Evolutionary conservation across 2,797 vertebrate genomes (phyloP), one percentile per base, ranked within the genome.

Genomic region (Sebastes hopkinsi): DNA sequence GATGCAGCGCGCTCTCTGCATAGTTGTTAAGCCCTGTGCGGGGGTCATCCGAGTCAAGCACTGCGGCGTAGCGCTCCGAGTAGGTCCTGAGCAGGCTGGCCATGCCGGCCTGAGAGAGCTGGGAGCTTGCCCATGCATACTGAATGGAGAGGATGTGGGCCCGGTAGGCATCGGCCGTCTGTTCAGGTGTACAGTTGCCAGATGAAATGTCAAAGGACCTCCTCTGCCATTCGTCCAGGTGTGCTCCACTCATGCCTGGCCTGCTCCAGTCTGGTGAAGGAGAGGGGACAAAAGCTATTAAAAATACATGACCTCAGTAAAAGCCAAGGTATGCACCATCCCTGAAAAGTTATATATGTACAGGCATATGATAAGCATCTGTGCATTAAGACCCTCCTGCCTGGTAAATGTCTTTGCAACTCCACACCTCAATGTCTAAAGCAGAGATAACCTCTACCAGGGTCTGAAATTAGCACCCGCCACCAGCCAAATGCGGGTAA

Each of bases 161-260:
- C 89, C 97, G 96, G 92, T 97, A 97, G 62, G 95, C 97, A 84
- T 99, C 97, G 38, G 97, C 98, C 96, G 95, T 99, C 96, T 98
- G 97, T 91, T 92, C 91, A 56, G 97, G 95, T 69, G 97, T 94
- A 87, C 95, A 96, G 74, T 82, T 95, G 94, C 94, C 96, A 93
- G 97, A 98, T 36, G 94, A 96, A 95, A 98, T 93, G 89, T 96
- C 94, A 93, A 99, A 99, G 96, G 96, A 96, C 96, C 97, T 97
- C 90, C 93, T 95, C 95, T 98, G 98, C 97, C 98, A 99, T 85
- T 98, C 97, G 23, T 95, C 97, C 95, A 98, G 96, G 94, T 99
- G 97, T 91, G 95, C 78, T 1, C 86, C 79, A 83, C 94, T 96
- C 94, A 94, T 95, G 90, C 92, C 82, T 94, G 96, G 95, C 96